Conservation (phyloP, 2,113 vertebrate genomes). For the Cacatua alba region DNA sequence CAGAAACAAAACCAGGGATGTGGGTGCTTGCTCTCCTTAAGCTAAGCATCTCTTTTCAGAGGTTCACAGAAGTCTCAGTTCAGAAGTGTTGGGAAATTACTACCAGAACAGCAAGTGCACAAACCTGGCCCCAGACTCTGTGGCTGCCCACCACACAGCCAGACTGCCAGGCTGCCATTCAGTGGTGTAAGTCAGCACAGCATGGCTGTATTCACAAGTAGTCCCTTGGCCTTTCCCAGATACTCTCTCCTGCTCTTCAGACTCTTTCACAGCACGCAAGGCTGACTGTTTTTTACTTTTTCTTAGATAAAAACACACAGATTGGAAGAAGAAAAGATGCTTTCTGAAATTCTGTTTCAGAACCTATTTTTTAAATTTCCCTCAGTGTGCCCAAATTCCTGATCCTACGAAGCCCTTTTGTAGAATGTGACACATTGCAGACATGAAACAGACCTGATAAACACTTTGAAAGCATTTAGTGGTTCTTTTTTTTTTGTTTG, state of each 20-base stretch:
- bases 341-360: neutral
- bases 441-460: neutral
- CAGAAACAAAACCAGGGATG: neutral
- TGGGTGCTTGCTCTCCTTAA: neutral
- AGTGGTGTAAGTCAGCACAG: rapidly evolving
- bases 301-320: neutral
- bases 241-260: neutral
- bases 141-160: neutral
- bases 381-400: neutral
- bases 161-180: neutral
- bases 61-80: neutral
- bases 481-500: neutral
- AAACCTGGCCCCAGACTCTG: neutral
- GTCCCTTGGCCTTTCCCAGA: neutral
- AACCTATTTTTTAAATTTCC: neutral
- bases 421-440: neutral
- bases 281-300: neutral
- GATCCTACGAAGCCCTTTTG: neutral
- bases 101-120: neutral
- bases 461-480: neutral
- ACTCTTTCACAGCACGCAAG: neutral
- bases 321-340: neutral
- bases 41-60: neutral
- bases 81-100: rapidly evolving
- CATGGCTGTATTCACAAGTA: neutral